A percentile compares a stretch with the other conserved stretches of the same genome.
Evolutionary conservation across 2,797 vertebrate species (phyloP).

Genomic region (Lepidocolaptes lacrymiger): DNA sequence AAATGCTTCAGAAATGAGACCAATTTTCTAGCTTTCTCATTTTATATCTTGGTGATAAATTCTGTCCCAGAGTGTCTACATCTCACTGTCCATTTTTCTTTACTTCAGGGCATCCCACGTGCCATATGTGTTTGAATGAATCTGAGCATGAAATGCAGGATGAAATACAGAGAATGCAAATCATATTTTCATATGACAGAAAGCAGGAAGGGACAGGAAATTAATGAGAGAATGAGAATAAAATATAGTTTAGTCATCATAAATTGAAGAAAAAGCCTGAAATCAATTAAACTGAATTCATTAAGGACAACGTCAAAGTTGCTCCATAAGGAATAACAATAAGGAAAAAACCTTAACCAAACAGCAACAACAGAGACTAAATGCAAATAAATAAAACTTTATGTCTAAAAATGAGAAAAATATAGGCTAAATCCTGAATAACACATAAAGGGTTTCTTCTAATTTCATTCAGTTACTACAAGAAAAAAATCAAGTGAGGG

Average conservation of each 20-base stretch:
- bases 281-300: conserved; percentile 4
- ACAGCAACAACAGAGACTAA: background rate
- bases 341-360: background rate
- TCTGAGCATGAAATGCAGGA: background rate
- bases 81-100: background rate
- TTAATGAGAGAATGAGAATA: background rate
- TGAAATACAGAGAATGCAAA: background rate
- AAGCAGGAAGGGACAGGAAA: background rate
- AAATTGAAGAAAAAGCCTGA: background rate
- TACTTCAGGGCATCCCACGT: background rate
- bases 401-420: background rate
- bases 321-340: background rate
- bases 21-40: background rate
- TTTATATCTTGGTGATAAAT: background rate
- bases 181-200: conserved; percentile 10
- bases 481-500: background rate
- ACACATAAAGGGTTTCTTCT: background rate
- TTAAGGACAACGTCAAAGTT: background rate
- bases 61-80: background rate
- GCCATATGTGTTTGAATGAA: background rate
- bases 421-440: background rate
- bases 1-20: background rate
- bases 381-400: background rate
- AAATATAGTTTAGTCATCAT: background rate
- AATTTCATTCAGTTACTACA: background rate